Percentiles rank a stretch among this genome's conserved stretches.
Conservation (phyloP, 1,140 invertebrate species). For the Magallana gigas region DNA sequence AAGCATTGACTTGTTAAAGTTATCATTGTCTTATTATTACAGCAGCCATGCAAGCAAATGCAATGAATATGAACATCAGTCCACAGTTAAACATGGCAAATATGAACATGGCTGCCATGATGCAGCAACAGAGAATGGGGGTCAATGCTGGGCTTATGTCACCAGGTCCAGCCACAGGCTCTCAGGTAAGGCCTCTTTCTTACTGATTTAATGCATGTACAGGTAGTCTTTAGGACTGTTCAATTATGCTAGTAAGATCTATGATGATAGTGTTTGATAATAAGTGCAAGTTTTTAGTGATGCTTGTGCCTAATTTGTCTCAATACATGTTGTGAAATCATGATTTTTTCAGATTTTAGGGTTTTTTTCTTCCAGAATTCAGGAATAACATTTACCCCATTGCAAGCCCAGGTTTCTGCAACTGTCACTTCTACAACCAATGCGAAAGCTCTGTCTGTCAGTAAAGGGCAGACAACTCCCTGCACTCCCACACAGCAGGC, state of each 20-base stretch:
- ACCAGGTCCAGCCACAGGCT: constrained; percentile 61
- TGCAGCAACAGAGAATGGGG: constrained; percentile 62
- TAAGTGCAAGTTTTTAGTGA: too few species aligned
- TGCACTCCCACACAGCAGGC: constrained; percentile 55
- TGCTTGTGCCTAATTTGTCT: too few species aligned
- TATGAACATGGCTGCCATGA: constrained; percentile 63
- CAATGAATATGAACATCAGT: constrained; percentile 68
- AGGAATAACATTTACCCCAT: constrained; percentile 30
- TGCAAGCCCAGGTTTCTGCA: constrained; percentile 37
- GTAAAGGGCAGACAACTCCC: constrained; percentile 50
- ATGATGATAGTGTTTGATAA: too few species aligned
- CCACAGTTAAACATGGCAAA: constrained; percentile 67
- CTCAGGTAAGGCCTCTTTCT: constrained; percentile 52
- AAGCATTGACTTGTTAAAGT: too few species aligned
- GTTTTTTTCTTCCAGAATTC: not conserved
- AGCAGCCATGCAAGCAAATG: constrained; percentile 71
- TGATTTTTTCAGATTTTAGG: not conserved
- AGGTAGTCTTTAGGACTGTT: not conserved
- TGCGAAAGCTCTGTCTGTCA: constrained; percentile 24
- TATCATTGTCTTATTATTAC: constrained; percentile 26
- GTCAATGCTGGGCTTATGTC: constrained; percentile 58
- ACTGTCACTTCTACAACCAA: constrained; percentile 36
- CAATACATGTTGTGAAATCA: too few species aligned
- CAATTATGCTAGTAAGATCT: too few species aligned
- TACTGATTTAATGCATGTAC: too few species aligned